Conservation (phyloP, 1,140 invertebrate species). For the Bombus difficillimus region DNA sequence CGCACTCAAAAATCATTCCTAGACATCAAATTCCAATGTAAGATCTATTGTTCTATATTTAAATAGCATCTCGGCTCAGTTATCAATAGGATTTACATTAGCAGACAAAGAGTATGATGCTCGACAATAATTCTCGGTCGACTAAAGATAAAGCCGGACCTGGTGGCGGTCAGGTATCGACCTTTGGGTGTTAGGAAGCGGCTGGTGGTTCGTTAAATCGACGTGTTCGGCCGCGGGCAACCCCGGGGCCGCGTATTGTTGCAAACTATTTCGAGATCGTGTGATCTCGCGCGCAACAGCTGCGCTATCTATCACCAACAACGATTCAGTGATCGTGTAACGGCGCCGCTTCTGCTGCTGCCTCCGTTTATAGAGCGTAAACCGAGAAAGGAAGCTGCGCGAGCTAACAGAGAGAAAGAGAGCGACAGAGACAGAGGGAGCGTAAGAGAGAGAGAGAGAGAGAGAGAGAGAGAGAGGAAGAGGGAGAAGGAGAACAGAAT, state of each 20-base stretch:
- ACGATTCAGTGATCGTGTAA: conserved; percentile 80
- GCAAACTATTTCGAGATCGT: conserved; percentile 79
- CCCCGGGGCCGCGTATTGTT: conserved; percentile 69
- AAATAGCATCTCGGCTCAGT: neutral
- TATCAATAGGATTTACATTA: neutral
- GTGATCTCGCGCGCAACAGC: conserved; percentile 79
- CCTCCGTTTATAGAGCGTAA: conserved; percentile 75
- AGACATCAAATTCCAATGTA: no score
- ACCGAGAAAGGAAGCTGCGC: conserved; percentile 60
- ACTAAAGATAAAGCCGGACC: conserved; percentile 48
- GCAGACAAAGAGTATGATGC: neutral
- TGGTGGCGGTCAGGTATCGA: conserved; percentile 31
- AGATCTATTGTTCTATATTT: neutral
- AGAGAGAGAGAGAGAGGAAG: no score
- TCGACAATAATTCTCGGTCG: conserved; percentile 41
- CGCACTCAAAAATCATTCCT: no score
- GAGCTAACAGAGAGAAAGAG: neutral
- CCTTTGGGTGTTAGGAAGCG: neutral
- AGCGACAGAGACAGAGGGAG: no score
- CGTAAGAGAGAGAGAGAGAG: no score
- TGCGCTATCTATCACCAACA: conserved; percentile 81
- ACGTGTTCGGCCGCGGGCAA: conserved; percentile 23
- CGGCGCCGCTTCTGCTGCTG: conserved; percentile 55
- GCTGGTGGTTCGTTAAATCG: conserved; percentile 65
- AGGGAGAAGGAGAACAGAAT: conserved; percentile 13